Percentiles rank a stretch among this genome's conserved stretches.
phyloP scores from a whole-genome alignment of 2,113 vertebrate species.

The Lophura nycthemera region DNA sequence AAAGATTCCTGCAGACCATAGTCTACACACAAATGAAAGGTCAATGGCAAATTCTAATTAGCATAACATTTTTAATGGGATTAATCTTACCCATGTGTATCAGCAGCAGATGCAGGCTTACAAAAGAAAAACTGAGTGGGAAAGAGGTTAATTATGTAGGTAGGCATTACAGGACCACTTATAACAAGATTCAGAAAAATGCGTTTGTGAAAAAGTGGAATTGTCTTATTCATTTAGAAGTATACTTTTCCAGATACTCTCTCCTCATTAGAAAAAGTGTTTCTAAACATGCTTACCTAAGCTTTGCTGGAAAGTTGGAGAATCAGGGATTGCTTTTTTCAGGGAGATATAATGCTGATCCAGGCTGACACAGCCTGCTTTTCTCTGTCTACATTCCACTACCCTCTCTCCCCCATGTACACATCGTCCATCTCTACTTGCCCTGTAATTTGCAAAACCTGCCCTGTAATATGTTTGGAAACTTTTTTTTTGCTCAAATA shows the following conservation, averaged over 20 bases:
- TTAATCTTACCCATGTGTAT: conserved; percentile 17
- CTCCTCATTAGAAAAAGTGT: background rate
- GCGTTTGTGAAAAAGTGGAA: background rate
- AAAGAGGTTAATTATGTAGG: conserved; percentile 27
- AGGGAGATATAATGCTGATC: background rate
- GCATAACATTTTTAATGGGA: conserved; percentile 8
- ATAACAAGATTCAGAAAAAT: background rate
- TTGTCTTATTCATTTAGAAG: background rate
- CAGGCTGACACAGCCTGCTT: background rate
- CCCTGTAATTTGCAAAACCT: background rate
- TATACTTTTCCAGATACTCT: background rate
- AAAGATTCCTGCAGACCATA: conserved; percentile 11
- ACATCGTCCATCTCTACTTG: no score
- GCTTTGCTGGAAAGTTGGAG: background rate
- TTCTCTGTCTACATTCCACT: background rate
- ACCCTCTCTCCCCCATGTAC: background rate
- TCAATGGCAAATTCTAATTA: conserved; percentile 39
- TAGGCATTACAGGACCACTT: background rate
- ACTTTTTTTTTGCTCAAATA: no score
- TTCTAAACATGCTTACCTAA: background rate
- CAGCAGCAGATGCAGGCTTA: conserved; percentile 6
- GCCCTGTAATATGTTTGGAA: background rate
- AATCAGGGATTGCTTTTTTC: background rate
- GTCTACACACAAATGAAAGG: background rate
- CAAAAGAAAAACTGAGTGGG: conserved; percentile 13